Conservation (phyloP, 2,888 invertebrate genomes). For the Phaonia tiefii region DNA sequence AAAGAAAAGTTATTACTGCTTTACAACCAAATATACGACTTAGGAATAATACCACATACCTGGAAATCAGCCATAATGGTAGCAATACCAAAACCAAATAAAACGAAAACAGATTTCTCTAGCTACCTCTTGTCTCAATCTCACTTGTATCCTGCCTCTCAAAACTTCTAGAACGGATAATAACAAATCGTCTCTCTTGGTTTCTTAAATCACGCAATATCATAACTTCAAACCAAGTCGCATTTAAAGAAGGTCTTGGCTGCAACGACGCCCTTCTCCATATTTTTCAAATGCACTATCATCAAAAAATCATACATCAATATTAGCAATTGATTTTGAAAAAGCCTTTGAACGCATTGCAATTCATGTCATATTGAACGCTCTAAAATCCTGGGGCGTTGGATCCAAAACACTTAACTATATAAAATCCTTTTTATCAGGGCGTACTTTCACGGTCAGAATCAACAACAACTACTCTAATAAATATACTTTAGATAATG, state of each 20-base stretch:
- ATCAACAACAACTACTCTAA: conserved; percentile 30
- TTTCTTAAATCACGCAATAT: no score
- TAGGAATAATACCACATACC: not conserved
- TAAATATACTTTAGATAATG: conserved; percentile 25
- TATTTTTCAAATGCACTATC: no score
- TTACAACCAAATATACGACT: not conserved
- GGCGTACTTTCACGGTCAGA: conserved; percentile 23
- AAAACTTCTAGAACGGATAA: no score
- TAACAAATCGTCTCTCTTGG: no score
- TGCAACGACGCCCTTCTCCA: no score
- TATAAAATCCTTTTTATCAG: conserved; percentile 38
- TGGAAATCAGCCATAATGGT: not conserved
- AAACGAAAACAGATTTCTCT: not conserved
- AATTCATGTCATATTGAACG: conserved; percentile 43
- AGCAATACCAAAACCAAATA: not conserved
- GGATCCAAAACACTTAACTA: conserved; percentile 42
- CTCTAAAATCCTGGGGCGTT: conserved; percentile 15
- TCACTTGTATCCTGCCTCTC: not conserved
- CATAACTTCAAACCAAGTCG: no score
- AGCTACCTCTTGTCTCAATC: not conserved
- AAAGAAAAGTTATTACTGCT: not conserved
- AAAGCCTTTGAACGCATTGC: conserved; percentile 64
- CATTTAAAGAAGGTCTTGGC: no score
- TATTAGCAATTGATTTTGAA: conserved; percentile 55
- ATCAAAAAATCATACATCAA: not conserved